Evolutionary conservation across 2,888 invertebrate species (phyloP), one percentile per base, ranked within the genome.

Genomic region (Polydrusus tereticollis): DNA sequence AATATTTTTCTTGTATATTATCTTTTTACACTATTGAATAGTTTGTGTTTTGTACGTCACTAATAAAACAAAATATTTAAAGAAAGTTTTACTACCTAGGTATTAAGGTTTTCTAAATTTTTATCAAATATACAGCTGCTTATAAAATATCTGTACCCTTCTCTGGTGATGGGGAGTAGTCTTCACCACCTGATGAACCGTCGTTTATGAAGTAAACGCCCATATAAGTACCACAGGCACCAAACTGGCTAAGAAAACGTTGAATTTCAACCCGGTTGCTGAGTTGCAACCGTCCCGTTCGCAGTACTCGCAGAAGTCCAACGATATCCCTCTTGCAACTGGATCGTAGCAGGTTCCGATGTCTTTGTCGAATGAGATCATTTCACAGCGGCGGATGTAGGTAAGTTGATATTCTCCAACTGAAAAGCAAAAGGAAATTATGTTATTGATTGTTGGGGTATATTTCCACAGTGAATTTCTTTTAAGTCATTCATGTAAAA

Each of bases 231-330:
- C 69, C 52, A 72, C 21, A 20, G 75, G 66, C 21, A 75, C 50
- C 14, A 73, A 66, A 57, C 72, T 66, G 21, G 80, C 78, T 20
- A 88, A 78, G 0, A 88, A 86, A 0, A 76, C 26, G 12, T 87
- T 87, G 67, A 85, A 86, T 75, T 86, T 86, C 52, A 88, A 79
- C 10, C 87, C 82, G 1, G 86, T 82, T 1, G 89, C 89, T 0
- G 88, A 86, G 79, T 92, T 93, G 86, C 93, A 93, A 1, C 89
- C 89, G 76, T 92, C 92, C 29, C 88, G 88, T 68, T 90, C 90
- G 81, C 93, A 93, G 67, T 90, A 91, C 80, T 89, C 89, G 78
- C 93, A 93, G 85, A 88, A 90, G 52, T 88, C 86, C 47, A 89
- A 86, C 16, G 87, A 85, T 77, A 89, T 88, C 77, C 89, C 87